A percentile compares a stretch with the other conserved stretches of the same genome.
phyloP scores from a whole-genome alignment of 1,140 invertebrate genomes.

The Nasonia longicornis region DNA sequence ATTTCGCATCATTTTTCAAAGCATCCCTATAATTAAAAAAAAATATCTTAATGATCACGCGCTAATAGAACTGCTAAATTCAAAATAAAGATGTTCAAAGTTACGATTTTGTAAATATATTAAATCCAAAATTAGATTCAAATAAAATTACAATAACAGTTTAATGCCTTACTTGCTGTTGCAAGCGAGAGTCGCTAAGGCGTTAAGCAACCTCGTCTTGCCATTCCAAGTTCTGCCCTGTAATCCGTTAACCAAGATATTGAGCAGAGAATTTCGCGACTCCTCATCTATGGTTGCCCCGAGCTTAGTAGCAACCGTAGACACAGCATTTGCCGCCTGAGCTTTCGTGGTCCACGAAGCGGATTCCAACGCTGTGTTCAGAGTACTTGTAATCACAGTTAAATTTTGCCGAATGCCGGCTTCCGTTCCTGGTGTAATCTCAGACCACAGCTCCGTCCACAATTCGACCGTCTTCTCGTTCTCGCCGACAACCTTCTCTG shows the following conservation, averaged over 20 bases:
- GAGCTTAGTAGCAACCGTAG: constrained; percentile 82
- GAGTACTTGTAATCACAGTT: constrained; percentile 77
- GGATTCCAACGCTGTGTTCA: constrained; percentile 80
- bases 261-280: constrained; percentile 76
- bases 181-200: constrained; percentile 78
- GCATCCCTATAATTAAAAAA: constrained; percentile 58
- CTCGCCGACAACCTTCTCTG: constrained; percentile 76
- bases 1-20: constrained; percentile 60
- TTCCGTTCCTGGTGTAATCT: constrained; percentile 88
- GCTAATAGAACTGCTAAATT: neutral
- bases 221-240: constrained; percentile 89
- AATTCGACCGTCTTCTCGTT: constrained; percentile 76
- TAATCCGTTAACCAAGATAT: constrained; percentile 78
- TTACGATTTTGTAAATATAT: constrained; percentile 11
- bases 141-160: constrained; percentile 26
- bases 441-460: constrained; percentile 92
- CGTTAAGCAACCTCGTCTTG: constrained; percentile 84
- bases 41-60: neutral
- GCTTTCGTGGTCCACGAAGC: constrained; percentile 89
- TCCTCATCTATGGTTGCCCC: constrained; percentile 75
- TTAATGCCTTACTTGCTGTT: constrained; percentile 75
- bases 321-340: constrained; percentile 85
- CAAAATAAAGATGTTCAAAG: neutral
- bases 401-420: constrained; percentile 84
- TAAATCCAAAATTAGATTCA: constrained; percentile 23